These are phyloP conservation scores for Cephus nigrinus DNA, from an alignment of 2,888 invertebrate species.

Conservation along the genomic window DNA sequence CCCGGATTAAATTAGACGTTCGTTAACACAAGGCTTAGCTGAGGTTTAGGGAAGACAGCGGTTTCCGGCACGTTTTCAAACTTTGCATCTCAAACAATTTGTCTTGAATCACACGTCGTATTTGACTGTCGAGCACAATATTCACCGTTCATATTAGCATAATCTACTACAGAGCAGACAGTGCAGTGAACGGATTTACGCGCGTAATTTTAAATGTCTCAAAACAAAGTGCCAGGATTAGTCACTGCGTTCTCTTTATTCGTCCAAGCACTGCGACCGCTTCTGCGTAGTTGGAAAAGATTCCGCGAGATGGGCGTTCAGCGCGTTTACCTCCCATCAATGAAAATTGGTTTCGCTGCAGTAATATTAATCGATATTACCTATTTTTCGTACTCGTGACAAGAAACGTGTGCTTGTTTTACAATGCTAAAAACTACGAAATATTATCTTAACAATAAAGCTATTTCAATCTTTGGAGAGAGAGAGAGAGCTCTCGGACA, in stretches of 20 bases:
- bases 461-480: not conserved
- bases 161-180: not conserved
- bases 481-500: not conserved
- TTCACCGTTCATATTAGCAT: not conserved
- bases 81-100: not conserved
- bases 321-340: not conserved
- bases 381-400: not conserved
- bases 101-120: not conserved
- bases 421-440: too few relatives aligned
- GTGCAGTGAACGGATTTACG: not conserved
- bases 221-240: not conserved
- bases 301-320: not conserved
- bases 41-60: not conserved
- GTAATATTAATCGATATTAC: not conserved
- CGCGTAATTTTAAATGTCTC: not conserved
- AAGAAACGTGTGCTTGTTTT: too few relatives aligned
- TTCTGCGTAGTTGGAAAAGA: not conserved
- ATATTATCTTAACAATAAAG: too few relatives aligned
- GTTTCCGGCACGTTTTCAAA: not conserved
- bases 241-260: not conserved
- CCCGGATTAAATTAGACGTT: slow-evolving; percentile 5
- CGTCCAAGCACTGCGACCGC: not conserved
- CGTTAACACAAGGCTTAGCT: not conserved
- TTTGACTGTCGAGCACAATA: not conserved
- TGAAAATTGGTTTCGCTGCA: not conserved